Evolutionary conservation across 2,888 invertebrate species (phyloP).

Genomic region (Pyrocoelia pectoralis): DNA sequence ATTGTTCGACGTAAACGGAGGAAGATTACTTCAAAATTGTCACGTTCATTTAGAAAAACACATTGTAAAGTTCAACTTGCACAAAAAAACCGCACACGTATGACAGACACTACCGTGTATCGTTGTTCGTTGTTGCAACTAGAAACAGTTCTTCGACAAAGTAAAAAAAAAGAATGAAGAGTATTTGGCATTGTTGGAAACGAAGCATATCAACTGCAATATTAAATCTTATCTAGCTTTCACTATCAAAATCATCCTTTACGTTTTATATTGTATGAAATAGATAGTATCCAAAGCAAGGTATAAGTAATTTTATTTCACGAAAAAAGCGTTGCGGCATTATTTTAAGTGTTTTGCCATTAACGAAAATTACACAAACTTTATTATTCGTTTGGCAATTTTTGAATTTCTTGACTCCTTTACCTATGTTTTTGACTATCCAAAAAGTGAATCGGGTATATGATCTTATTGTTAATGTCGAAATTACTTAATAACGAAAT

Average conservation of each 20-base stretch:
- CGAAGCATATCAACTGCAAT: slow-evolving; percentile 60
- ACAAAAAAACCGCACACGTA: background rate
- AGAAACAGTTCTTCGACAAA: slow-evolving; percentile 12
- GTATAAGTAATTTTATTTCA: slow-evolving; percentile 12
- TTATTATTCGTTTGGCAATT: slow-evolving; percentile 11
- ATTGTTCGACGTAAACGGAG: slow-evolving; percentile 46
- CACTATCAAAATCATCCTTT: slow-evolving; percentile 58
- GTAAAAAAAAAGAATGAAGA: slow-evolving; percentile 44
- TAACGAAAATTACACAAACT: slow-evolving; percentile 7
- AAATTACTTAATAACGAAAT: background rate
- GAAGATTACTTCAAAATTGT: too few relatives aligned
- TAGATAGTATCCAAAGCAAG: slow-evolving; percentile 45
- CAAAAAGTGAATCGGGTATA: background rate
- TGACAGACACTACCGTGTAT: slow-evolving; percentile 21
- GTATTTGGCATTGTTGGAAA: slow-evolving; percentile 59
- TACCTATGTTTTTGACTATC: background rate
- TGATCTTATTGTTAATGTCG: background rate
- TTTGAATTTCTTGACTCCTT: background rate
- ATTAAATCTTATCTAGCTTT: slow-evolving; percentile 57
- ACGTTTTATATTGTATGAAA: slow-evolving; percentile 41
- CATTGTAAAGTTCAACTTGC: background rate
- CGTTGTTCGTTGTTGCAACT: background rate
- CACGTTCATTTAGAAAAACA: too few relatives aligned
- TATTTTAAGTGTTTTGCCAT: slow-evolving; percentile 1
- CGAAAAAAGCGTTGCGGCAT: slow-evolving; percentile 28